Evolutionary conservation across 1,140 invertebrate species (phyloP).

Genomic region (Drosophila truncata): DNA sequence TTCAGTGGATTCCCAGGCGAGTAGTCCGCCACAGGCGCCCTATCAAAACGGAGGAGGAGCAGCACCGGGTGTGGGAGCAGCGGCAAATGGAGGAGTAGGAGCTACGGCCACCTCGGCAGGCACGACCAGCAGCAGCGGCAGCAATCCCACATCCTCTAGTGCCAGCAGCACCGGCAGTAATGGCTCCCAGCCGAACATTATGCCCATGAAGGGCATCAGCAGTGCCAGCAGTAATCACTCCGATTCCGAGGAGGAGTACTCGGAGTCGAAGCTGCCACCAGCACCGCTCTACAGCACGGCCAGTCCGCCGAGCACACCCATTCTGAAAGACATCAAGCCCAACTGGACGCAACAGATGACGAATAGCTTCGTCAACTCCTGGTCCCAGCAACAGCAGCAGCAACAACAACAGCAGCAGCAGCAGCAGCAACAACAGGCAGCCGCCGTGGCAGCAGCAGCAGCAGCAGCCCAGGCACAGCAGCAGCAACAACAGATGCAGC

Average conservation of each 20-base stretch:
- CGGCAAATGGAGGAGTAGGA: constrained; percentile 18
- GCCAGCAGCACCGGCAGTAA: constrained; percentile 85
- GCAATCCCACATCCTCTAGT: constrained; percentile 35
- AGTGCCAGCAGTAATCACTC: constrained; percentile 90
- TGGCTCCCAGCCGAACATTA: constrained; percentile 56
- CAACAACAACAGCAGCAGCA: constrained; percentile 74
- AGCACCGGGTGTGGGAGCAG: constrained; percentile 20
- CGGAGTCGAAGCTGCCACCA: constrained; percentile 62
- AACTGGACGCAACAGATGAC: constrained; percentile 82
- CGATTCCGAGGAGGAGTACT: constrained; percentile 91
- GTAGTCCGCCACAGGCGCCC: constrained; percentile 90
- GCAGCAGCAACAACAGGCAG: constrained; percentile 44
- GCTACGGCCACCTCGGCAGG: constrained; percentile 12
- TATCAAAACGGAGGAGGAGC: constrained; percentile 54
- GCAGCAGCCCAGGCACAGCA: constrained; percentile 33
- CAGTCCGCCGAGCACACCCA: constrained; percentile 89
- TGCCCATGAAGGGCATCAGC: constrained; percentile 78
- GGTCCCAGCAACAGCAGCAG: constrained; percentile 79
- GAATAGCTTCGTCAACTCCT: constrained; percentile 82
- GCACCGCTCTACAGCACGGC: constrained; percentile 77
- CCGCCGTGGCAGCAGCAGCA: constrained; percentile 65
- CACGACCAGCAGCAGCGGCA: constrained; percentile 11
- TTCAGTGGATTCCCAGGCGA: constrained; percentile 94
- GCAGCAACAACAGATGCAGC: constrained; percentile 52
- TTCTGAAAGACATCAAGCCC: constrained; percentile 80